Conservation (phyloP, 1,140 invertebrate genomes). For the Cydia splendana region DNA sequence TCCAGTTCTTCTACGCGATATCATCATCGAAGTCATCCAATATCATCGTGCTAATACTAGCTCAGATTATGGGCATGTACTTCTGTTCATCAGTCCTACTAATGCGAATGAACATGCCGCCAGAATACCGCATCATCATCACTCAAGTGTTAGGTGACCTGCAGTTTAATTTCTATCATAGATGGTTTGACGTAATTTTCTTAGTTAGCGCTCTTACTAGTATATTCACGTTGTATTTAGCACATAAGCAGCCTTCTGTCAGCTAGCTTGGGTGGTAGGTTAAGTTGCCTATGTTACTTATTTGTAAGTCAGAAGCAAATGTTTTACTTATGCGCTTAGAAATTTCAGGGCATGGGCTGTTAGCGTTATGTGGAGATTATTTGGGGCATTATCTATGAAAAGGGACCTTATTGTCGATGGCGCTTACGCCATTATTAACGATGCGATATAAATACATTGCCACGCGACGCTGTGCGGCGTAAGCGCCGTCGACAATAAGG, state of each 20-base stretch:
- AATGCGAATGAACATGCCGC: conserved; percentile 99
- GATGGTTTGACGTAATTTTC: conserved; percentile 99
- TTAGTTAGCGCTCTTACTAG: conserved; percentile 97
- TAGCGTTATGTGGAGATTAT: too few relatives aligned
- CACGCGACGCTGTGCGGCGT: too few relatives aligned
- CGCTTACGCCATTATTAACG: too few relatives aligned
- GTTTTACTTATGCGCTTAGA: too few relatives aligned
- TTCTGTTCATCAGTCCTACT: conserved; percentile 98
- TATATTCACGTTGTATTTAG: conserved; percentile 97
- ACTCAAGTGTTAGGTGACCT: conserved; percentile 98
- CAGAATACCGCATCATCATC: conserved; percentile 98
- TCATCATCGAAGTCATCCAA: conserved; percentile 99
- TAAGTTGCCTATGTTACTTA: not conserved
- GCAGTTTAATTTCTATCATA: conserved; percentile 99
- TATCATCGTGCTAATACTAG: conserved; percentile 97
- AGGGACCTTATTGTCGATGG: too few relatives aligned
- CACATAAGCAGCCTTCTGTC: conserved; percentile 88
- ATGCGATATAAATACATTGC: too few relatives aligned
- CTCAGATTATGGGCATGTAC: conserved; percentile 99
- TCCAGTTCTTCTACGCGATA: conserved; percentile 99
- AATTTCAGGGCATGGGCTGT: too few relatives aligned
- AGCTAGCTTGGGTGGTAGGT: conserved; percentile 45
- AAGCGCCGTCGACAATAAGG: too few relatives aligned
- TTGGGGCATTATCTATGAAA: too few relatives aligned
- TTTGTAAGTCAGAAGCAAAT: not conserved